Evolutionary conservation across 2,888 invertebrate genomes (phyloP), one percentile per base, ranked within the genome.

Genomic region (Aspidiotus rigidus): DNA sequence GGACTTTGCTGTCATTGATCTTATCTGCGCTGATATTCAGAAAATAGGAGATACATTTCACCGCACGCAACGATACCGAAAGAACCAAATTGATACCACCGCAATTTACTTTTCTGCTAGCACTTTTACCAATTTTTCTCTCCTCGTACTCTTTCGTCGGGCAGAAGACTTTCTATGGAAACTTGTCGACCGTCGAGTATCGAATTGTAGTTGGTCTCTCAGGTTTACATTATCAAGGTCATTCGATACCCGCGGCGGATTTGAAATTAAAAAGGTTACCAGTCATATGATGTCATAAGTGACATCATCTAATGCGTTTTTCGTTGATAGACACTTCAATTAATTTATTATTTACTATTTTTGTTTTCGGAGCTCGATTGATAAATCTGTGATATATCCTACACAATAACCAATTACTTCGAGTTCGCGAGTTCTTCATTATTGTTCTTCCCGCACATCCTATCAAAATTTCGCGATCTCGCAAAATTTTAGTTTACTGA

Each of bases 201-300:
- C 64, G 55, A 64, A 64, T 56, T 56, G 55, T 54, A 28, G 28
- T 28, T 28, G 28, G 28, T 28, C 56, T 64, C 56, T 64, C 64
- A 64, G 64, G 64, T 64, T 64, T 64, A 64, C 64, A 64, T 64
- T 64, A 64, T 64, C 64, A 64, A 64, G 64, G 64, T 64, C 64
- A 64, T 64, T 56, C 56, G 42, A 28, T 28, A 28, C 64, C 57
- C 56, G 56, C 64, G 64, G 64, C 56, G 64, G 56, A 56, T 64
- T 54, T 64, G 44, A 28, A 28, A 28, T 28, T 28, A 28, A 28
- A 64, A 64, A 64, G 64, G 64, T 64, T 64, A 64, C 64, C 64
- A 64, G 64, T 49, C 64, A 64, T 64, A 64, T 64, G 64, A 64
- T 64, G 64, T 64, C 64, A 64, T 64, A 56, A 57, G 64, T 64